Evolutionary conservation across 2,113 vertebrate species (phyloP).

Genomic region (Myiozetetes cayanensis): DNA sequence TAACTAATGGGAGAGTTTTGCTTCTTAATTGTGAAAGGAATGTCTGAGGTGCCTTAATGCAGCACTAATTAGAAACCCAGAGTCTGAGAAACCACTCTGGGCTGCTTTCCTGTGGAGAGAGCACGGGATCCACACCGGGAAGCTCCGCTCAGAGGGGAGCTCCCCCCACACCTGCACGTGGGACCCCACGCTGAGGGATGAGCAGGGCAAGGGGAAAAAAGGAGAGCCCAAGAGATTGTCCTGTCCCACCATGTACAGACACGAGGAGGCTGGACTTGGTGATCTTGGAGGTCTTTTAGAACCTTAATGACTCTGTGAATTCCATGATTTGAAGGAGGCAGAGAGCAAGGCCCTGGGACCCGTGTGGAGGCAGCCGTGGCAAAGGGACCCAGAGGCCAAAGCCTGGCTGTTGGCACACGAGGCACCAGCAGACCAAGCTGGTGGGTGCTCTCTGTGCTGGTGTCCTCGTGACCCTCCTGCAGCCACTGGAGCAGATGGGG

Average conservation of each 20-base stretch:
- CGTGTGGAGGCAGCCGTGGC: background rate
- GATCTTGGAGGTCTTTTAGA: background rate
- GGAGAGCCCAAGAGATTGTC: background rate
- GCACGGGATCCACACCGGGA: background rate
- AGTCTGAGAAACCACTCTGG: background rate
- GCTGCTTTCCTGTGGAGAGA: background rate
- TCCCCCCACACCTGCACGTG: background rate
- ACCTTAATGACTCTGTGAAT: accelerated
- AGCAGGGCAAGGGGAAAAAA: background rate
- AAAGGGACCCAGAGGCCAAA: background rate
- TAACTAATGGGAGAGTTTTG: conserved; percentile 9
- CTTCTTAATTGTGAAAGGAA: background rate
- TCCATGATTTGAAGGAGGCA: background rate
- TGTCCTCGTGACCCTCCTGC: background rate
- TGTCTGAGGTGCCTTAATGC: conserved; percentile 18
- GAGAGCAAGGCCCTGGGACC: background rate
- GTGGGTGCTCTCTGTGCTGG: background rate
- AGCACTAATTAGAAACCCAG: background rate
- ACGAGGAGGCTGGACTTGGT: accelerated
- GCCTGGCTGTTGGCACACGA: too few relatives aligned
- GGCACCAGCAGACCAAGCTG: background rate
- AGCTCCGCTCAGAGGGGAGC: background rate
- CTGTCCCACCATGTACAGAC: background rate
- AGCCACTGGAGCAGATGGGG: background rate
- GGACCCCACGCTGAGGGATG: background rate